Conservation (phyloP, 1,140 invertebrate species). For the Drosophila paulistorum region DNA sequence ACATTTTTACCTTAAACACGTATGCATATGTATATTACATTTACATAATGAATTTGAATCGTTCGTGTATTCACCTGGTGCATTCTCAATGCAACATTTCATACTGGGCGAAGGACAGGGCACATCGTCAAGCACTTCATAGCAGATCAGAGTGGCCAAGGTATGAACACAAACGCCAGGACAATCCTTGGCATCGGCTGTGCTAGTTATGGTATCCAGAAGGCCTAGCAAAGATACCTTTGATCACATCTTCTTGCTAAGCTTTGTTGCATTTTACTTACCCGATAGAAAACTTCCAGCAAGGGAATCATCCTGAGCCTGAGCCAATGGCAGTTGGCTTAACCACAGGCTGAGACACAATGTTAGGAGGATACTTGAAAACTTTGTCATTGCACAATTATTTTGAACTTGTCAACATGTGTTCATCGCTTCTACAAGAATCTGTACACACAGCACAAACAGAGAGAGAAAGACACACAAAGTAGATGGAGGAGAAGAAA, state of each 20-base stretch:
- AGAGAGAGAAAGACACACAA: neutral
- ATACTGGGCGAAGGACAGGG: slow-evolving; percentile 90
- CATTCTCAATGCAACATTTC: slow-evolving; percentile 91
- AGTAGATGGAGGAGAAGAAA: neutral
- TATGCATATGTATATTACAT: too few species aligned
- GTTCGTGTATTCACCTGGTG: slow-evolving; percentile 73
- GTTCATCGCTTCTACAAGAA: slow-evolving; percentile 64
- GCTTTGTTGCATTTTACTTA: slow-evolving; percentile 73
- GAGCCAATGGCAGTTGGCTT: neutral
- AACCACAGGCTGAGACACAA: slow-evolving; percentile 40
- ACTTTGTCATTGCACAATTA: slow-evolving; percentile 23
- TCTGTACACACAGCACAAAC: slow-evolving; percentile 19
- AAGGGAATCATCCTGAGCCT: slow-evolving; percentile 88
- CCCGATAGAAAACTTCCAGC: slow-evolving; percentile 91
- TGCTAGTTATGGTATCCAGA: slow-evolving; percentile 91
- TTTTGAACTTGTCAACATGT: slow-evolving; percentile 53
- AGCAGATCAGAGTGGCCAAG: slow-evolving; percentile 91
- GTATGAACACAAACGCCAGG: slow-evolving; percentile 93
- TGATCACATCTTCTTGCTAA: neutral
- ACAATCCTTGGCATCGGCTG: slow-evolving; percentile 91
- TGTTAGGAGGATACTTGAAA: slow-evolving; percentile 25
- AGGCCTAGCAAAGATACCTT: slow-evolving; percentile 85
- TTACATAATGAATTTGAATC: too few species aligned
- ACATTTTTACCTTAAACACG: slow-evolving; percentile 54
- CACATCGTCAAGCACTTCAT: slow-evolving; percentile 91